Percentiles rank a stretch among this genome's conserved stretches.
Evolutionary conservation across 2,888 invertebrate genomes (phyloP).

Genomic region (Polyploca ridens): DNA sequence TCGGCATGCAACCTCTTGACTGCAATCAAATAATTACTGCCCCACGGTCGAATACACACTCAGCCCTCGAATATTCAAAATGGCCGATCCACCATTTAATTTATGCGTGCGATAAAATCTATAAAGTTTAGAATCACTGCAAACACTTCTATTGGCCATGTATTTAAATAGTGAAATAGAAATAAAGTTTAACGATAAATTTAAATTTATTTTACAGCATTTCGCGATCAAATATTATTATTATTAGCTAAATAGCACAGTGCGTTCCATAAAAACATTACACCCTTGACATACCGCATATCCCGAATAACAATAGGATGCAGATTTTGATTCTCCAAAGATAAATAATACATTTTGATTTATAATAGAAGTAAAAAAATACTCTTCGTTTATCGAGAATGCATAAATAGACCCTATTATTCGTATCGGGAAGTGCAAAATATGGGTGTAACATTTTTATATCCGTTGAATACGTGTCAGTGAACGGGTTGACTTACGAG

Average conservation of each 20-base stretch:
- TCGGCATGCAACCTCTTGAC: conserved; percentile 82
- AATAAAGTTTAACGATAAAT: background rate
- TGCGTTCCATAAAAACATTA: conserved; percentile 75
- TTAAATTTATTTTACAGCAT: background rate
- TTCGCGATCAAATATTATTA: conserved; percentile 32
- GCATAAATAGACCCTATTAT: conserved; percentile 84
- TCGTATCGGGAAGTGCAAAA: conserved; percentile 83
- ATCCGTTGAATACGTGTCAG: conserved; percentile 78
- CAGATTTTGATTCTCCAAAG: conserved; percentile 83
- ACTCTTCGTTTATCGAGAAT: conserved; percentile 84
- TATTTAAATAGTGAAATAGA: background rate
- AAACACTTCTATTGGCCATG: conserved; percentile 3
- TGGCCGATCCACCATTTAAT: conserved; percentile 70
- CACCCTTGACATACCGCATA: conserved; percentile 84
- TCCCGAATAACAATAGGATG: conserved; percentile 83
- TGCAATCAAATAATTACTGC: conserved; percentile 84
- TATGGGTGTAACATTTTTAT: conserved; percentile 84
- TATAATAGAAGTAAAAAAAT: conserved; percentile 82
- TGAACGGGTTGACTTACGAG: conserved; percentile 80
- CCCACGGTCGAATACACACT: conserved; percentile 79
- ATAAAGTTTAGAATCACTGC: conserved; percentile 21
- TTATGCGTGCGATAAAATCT: conserved; percentile 71
- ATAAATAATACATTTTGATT: conserved; percentile 85
- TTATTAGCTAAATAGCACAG: conserved; percentile 56
- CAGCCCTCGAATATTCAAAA: conserved; percentile 77